Percentiles rank a stretch among this genome's conserved stretches.
Evolutionary conservation across 2,113 vertebrate species (phyloP).

Genomic region (Xyrauchen texanus): DNA sequence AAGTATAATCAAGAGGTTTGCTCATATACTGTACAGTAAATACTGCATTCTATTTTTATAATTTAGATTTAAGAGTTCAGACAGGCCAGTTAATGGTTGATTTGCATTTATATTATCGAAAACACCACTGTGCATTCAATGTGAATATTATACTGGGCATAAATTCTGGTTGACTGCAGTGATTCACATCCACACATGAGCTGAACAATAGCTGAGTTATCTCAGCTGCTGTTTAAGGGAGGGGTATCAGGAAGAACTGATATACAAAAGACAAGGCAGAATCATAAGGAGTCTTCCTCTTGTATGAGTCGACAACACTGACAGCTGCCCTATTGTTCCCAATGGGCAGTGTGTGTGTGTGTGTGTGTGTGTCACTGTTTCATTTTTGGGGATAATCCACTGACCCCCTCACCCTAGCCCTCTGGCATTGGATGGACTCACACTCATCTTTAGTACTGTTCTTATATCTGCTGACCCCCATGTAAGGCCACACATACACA

Average conservation of each 20-base stretch:
- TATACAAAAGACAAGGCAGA: slow-evolving; percentile 47
- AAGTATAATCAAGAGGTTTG: too few species aligned
- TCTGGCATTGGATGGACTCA: slow-evolving; percentile 36
- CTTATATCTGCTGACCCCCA: slow-evolving; percentile 38
- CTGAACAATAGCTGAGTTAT: slow-evolving; percentile 41
- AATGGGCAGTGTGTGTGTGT: slow-evolving; percentile 33
- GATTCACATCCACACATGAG: slow-evolving; percentile 17
- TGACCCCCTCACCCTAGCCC: slow-evolving; percentile 19
- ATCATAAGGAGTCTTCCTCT: slow-evolving; percentile 42
- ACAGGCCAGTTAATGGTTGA: background rate
- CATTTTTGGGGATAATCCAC: slow-evolving; percentile 43
- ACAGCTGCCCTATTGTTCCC: slow-evolving; percentile 56
- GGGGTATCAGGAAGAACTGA: slow-evolving; percentile 21
- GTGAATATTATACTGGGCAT: too few species aligned
- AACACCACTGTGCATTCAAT: slow-evolving; percentile 13
- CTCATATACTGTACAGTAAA: too few species aligned
- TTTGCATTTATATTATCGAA: slow-evolving; percentile 40
- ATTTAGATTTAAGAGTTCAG: background rate
- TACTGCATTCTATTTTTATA: background rate
- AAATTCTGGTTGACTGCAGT: too few species aligned
- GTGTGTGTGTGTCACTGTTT: slow-evolving; percentile 38
- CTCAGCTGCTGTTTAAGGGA: slow-evolving; percentile 29
- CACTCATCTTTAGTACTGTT: slow-evolving; percentile 17
- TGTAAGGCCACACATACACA: slow-evolving; percentile 17
- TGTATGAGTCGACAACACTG: slow-evolving; percentile 39